Base-by-base conservation (phyloP, 2,797 vertebrate genomes). In the Etheostoma perlongum region DNA sequence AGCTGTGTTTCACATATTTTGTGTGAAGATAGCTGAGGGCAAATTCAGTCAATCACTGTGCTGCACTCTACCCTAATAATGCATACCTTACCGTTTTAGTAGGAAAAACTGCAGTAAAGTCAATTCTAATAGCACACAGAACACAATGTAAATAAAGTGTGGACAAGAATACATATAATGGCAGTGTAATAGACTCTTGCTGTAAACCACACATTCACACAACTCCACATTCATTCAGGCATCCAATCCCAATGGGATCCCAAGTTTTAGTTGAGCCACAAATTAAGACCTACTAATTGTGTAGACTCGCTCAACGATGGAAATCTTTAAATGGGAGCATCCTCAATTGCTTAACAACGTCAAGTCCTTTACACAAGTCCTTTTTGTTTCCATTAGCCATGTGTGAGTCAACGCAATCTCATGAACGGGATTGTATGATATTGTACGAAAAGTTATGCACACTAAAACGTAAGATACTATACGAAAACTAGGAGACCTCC, bases 121-220 rank as follows among this genome's bases (percentile, higher is more conserved):
- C n/a, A 36, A 58, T 14, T 61, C 27, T 36, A 51, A 19, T 61
- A 53, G 36, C 15, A 66, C 2, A 11, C 46, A 12, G 13, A 44
- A 11, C 3, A 44, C 42, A 14, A 30, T 51, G 21, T 12, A 25
- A 30, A 46, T 14, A 19, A 49, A 55, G 23, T 46, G 54, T 13
- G 42, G 53, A 59, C 1, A 61, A 14, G 67, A 47, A 23, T 21
- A 25, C n/a, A 44, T 27, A 16, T 16, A 53, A 15, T 30, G 58
- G 15, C 63, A 74, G 16, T 54, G 46, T 19, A 54, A 64, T 18
- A 64, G 51, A 69, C 46, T 72, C 27, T 16, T n/a, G 19, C 54
- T 64, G 46, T 72, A 23, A 63, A 33, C 63, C 65, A 74, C 77
- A 77, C 78, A 71, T 64, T 55, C 70, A 81, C 76, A 74, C 61